phyloP scores from a whole-genome alignment of 2,888 invertebrate species.

The Cerastis rubricosa region DNA sequence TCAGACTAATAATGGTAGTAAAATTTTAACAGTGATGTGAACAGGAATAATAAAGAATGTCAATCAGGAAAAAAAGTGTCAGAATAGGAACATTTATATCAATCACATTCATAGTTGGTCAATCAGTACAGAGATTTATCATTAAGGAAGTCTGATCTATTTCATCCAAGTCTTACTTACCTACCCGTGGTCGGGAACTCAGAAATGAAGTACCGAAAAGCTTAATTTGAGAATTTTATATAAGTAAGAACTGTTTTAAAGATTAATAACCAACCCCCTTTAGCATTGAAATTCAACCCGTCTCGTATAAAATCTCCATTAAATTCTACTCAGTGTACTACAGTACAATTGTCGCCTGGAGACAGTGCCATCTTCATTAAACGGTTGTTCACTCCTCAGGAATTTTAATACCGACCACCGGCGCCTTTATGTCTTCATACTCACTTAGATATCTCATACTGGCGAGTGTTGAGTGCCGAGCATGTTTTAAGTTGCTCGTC shows the following conservation, averaged over 20 bases:
- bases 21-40: too few species aligned
- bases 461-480: neutral
- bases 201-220: neutral
- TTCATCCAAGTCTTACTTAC: neutral
- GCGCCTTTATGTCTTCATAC: constrained; percentile 46
- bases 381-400: constrained; percentile 68
- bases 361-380: constrained; percentile 61
- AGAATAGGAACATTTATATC: too few species aligned
- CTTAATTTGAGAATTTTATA: neutral
- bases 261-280: neutral
- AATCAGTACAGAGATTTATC: too few species aligned
- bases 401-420: constrained; percentile 65
- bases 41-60: too few species aligned
- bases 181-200: neutral
- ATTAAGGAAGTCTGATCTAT: too few species aligned
- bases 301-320: constrained; percentile 18
- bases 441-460: constrained; percentile 31
- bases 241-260: neutral
- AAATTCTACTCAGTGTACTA: neutral
- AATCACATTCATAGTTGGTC: too few species aligned
- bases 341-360: constrained; percentile 32
- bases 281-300: neutral
- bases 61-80: too few species aligned
- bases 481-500: neutral
- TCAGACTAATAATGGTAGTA: too few species aligned